phyloP scores from a whole-genome alignment of 2,888 invertebrate genomes.

The Acrobasis consociella region DNA sequence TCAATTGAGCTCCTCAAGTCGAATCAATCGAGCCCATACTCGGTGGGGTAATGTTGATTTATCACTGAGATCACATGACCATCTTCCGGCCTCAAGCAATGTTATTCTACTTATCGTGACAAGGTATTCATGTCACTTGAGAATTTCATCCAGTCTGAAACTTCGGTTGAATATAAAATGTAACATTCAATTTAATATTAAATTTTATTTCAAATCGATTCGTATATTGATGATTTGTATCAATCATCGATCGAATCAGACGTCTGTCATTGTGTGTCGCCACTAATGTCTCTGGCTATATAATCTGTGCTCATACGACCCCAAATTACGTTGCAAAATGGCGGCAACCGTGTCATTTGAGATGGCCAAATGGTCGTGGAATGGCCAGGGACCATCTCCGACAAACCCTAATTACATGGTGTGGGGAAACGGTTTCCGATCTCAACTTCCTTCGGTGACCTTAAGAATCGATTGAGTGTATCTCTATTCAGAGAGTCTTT shows the following conservation, averaged over 20 bases:
- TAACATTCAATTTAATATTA: constrained; percentile 1
- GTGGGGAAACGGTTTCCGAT: constrained; percentile 54
- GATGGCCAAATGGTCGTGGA: constrained; percentile 43
- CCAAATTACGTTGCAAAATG: constrained; percentile 55
- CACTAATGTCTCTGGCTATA: constrained; percentile 64
- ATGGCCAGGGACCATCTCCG: constrained; percentile 32
- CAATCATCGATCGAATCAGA: constrained; percentile 37
- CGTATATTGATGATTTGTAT: constrained; percentile 23
- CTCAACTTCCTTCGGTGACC: constrained; percentile 25
- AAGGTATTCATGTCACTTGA: neutral
- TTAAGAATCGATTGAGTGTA: constrained; percentile 3
- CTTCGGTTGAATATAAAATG: neutral
- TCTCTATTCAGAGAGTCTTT: neutral
- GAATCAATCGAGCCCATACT: no score
- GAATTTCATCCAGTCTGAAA: neutral
- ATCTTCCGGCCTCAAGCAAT: no score
- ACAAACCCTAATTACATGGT: constrained; percentile 60
- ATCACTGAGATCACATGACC: no score
- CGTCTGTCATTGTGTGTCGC: constrained; percentile 65
- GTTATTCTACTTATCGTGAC: no score
- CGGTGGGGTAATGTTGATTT: no score
- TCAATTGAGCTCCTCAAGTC: no score
- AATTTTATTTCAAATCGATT: constrained; percentile 45
- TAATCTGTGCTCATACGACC: constrained; percentile 69
- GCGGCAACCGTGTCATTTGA: constrained; percentile 64